These are phyloP conservation scores for Polietes domitor DNA, from an alignment of 2,888 invertebrate genomes.

Conservation along the genomic window DNA sequence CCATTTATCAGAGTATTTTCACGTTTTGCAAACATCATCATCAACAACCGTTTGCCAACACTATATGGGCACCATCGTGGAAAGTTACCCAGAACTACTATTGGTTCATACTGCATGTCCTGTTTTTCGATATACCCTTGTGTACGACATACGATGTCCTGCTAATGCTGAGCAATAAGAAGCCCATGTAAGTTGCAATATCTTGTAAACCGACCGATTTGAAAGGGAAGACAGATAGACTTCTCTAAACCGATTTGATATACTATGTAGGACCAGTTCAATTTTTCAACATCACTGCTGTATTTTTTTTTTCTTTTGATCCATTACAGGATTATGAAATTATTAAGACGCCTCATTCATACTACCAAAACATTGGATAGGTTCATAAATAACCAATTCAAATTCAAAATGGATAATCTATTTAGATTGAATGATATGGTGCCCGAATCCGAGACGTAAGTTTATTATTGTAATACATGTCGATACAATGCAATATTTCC, in stretches of 20 bases:
- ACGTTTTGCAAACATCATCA: neutral
- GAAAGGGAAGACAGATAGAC: too few species aligned
- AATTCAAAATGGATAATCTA: conserved; percentile 6
- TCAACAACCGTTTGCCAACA: neutral
- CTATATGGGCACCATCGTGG: neutral
- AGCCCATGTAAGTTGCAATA: neutral
- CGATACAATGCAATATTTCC: too few species aligned
- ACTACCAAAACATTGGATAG: neutral
- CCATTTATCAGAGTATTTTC: neutral
- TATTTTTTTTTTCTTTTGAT: neutral
- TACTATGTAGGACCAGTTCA: too few species aligned
- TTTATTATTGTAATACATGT: neutral
- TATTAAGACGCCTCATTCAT: neutral
- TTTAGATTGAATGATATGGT: conserved; percentile 4
- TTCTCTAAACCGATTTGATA: too few species aligned
- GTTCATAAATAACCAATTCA: neutral
- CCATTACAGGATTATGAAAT: conserved; percentile 5
- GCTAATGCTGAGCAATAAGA: neutral
- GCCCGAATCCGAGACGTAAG: conserved; percentile 1
- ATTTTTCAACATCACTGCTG: neutral
- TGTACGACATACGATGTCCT: neutral
- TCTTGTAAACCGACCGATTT: too few species aligned
- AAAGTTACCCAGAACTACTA: neutral
- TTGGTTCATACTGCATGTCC: neutral
- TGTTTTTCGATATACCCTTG: neutral